Base-by-base conservation (phyloP, 2,888 invertebrate species). In the Nomada fabriciana region DNA sequence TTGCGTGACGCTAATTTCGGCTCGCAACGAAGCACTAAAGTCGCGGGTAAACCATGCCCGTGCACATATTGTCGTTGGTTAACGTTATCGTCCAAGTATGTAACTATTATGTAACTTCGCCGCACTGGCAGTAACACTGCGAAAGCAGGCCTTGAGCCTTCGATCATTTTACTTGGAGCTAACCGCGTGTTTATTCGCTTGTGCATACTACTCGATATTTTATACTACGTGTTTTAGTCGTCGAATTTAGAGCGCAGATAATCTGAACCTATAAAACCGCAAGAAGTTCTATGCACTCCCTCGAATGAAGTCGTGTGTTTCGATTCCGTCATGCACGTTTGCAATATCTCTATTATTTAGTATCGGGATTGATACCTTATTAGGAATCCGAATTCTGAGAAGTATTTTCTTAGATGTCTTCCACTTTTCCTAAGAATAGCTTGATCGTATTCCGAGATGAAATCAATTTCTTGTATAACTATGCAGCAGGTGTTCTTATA, bases 141-240 rank as follows among this genome's bases (percentile, higher is more conserved):
- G 77, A 59, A 68, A 25, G 47, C 61, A 78, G 36, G 52, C 72
- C 72, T 80, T 72, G 78, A 52, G 18, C 52, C n/a, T 43, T 63
- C 18, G 71, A 68, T 63, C 78, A 18, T 68, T 80, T 78, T 72
- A 63, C 67, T 80, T 57, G 67, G 70, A 67, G 29, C 52, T 20
- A 53, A 20, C 64, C 65, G 53, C 25, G 36, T 59, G 69, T 57
- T 79, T 52, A 70, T 70, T 50, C 60, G 55, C 36, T 61, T 23
- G 55, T 47, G n/a, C 65, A n/a, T 23, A 29, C 57, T 53, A 52
- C 67, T 79, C 53, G 52, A 36, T 23, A 53, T 60, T 60, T 79
- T 60, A 68, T 55, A 53, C 63, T 55, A 53, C 63, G n/a, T 29
- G 10, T 11, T 18, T 47, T 60, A 42, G 69, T 53, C 57, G 43